Conservation (phyloP, 2,888 invertebrate genomes). For the Macrosiphum euphorbiae region DNA sequence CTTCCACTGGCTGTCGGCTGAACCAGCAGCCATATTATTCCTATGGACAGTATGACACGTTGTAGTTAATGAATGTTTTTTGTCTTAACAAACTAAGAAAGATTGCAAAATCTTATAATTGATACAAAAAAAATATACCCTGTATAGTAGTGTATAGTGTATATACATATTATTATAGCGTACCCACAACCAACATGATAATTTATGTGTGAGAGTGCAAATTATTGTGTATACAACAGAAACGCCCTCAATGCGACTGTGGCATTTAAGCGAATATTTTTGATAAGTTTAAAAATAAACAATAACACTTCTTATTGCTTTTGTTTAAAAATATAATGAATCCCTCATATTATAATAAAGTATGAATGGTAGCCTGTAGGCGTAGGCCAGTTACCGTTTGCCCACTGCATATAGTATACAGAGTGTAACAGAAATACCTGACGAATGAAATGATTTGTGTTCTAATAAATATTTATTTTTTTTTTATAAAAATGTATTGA, state of each 20-base stretch:
- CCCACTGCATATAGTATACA: background rate
- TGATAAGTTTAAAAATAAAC: constrained; percentile 27
- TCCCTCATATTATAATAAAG: background rate
- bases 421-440: no score
- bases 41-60: no score
- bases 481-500: no score
- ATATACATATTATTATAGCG: background rate
- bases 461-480: no score
- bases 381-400: background rate
- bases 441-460: no score
- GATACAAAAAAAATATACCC: background rate
- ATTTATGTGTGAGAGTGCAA: background rate
- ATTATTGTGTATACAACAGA: background rate
- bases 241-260: background rate
- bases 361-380: background rate
- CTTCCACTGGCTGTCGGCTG: no score
- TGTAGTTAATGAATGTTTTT: background rate
- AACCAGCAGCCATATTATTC: no score
- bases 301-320: background rate
- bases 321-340: constrained; percentile 44
- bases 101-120: background rate
- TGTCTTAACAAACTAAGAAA: background rate
- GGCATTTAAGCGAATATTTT: background rate
- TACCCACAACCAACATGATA: background rate
- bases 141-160: no score